A percentile compares a stretch with the other conserved stretches of the same genome.
phyloP scores from a whole-genome alignment of 1,140 invertebrate genomes.

The Leptinotarsa undecemlineata region DNA sequence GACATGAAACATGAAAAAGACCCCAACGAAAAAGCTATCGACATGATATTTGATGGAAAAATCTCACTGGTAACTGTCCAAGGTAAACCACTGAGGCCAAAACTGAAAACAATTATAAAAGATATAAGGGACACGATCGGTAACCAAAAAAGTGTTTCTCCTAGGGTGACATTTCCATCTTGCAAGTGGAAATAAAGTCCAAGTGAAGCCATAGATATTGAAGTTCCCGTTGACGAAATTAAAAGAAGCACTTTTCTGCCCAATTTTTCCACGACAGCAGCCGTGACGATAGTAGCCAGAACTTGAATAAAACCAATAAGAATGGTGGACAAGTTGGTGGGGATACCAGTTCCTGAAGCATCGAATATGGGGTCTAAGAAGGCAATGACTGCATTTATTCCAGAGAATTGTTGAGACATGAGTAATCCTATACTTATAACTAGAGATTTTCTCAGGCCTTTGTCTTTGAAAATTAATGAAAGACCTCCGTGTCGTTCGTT shows the following conservation, averaged over 20 bases:
- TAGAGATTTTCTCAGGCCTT: slow-evolving; percentile 67
- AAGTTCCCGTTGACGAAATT: slow-evolving; percentile 67
- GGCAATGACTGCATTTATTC: slow-evolving; percentile 86
- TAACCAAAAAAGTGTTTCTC: slow-evolving; percentile 46
- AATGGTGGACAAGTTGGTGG: slow-evolving; percentile 65
- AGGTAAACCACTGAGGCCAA: slow-evolving; percentile 77
- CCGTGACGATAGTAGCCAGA: slow-evolving; percentile 68
- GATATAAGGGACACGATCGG: slow-evolving; percentile 43
- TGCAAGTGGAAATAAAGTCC: slow-evolving; percentile 51
- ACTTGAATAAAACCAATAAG: slow-evolving; percentile 81
- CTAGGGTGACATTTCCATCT: slow-evolving; percentile 32
- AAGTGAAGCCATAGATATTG: slow-evolving; percentile 43
- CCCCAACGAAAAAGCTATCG: slow-evolving; percentile 71
- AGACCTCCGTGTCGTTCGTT: not conserved
- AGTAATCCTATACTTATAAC: slow-evolving; percentile 77
- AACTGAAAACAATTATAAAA: slow-evolving; percentile 47
- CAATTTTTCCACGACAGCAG: slow-evolving; percentile 73
- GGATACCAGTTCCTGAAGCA: slow-evolving; percentile 63
- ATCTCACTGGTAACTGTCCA: slow-evolving; percentile 85
- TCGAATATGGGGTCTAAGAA: slow-evolving; percentile 76
- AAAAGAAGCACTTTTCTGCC: slow-evolving; percentile 74
- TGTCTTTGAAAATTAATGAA: slow-evolving; percentile 33
- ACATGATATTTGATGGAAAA: slow-evolving; percentile 75
- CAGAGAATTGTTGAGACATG: slow-evolving; percentile 84
- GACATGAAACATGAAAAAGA: slow-evolving; percentile 76